These are phyloP conservation scores for Pterophyllum scalare DNA, from an alignment of 2,113 vertebrate species.

Conservation along the genomic window DNA sequence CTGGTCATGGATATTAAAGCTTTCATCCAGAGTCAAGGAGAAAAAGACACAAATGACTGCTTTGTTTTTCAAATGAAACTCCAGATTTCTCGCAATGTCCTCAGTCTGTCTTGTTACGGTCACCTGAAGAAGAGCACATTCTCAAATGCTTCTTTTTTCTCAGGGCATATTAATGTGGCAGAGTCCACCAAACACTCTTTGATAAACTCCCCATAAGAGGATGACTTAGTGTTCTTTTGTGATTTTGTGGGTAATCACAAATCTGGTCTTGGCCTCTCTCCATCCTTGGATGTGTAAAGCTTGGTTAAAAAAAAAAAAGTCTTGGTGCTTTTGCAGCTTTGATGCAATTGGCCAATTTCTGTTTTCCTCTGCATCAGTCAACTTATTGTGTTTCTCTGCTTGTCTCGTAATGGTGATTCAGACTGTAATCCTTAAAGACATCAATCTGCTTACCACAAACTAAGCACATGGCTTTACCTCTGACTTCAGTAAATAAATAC, in stretches of 20 bases:
- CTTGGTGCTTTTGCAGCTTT: neutral
- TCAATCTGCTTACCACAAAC: neutral
- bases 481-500: neutral
- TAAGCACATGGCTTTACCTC: neutral
- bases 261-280: neutral
- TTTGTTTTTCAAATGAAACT: too few relatives aligned
- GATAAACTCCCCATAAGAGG: too few relatives aligned
- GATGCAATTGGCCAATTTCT: neutral
- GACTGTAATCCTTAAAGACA: neutral
- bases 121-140: too few relatives aligned
- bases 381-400: neutral
- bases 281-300: neutral
- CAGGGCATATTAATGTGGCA: too few relatives aligned
- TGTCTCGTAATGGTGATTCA: neutral
- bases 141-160: too few relatives aligned
- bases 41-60: too few relatives aligned
- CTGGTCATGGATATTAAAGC: neutral
- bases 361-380: neutral
- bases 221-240: too few relatives aligned
- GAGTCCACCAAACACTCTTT: too few relatives aligned
- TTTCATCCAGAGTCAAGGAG: too few relatives aligned
- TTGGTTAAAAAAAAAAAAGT: neutral
- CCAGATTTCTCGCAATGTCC: too few relatives aligned
- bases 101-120: too few relatives aligned
- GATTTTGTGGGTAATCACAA: neutral